Conservation (phyloP, 1,140 invertebrate species). For the Theocolax elegans region DNA sequence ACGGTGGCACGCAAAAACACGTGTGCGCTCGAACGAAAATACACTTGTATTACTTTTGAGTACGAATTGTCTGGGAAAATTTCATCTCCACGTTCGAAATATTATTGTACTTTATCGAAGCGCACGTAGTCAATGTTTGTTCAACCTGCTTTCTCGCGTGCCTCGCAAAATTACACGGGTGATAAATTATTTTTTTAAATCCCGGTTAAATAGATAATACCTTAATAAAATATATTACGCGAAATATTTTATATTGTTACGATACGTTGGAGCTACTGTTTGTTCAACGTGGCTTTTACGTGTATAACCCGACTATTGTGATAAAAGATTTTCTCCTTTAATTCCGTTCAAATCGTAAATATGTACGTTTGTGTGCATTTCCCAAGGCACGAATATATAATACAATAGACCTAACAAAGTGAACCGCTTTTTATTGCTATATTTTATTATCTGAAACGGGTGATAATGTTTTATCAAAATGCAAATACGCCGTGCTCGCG, state of each 20-base stretch:
- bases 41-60: too few relatives aligned
- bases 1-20: constrained; percentile 2
- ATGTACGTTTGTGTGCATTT: constrained; percentile 5
- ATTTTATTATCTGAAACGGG: constrained; percentile 5
- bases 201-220: too few relatives aligned
- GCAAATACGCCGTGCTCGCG: background rate
- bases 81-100: too few relatives aligned
- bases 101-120: too few relatives aligned
- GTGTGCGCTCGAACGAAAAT: constrained; percentile 7
- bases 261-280: too few relatives aligned
- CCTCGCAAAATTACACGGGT: too few relatives aligned
- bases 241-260: too few relatives aligned
- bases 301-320: too few relatives aligned
- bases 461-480: constrained; percentile 38
- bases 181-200: too few relatives aligned
- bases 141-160: constrained; percentile 13
- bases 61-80: too few relatives aligned
- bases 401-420: background rate
- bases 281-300: background rate
- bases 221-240: too few relatives aligned
- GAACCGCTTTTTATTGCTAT: constrained; percentile 28
- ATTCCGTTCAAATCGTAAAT: constrained; percentile 32
- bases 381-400: constrained; percentile 22
- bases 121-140: constrained; percentile 15
- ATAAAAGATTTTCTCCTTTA: constrained; percentile 18